Conservation (phyloP, 1,140 invertebrate genomes). For the Tigriopus japonicus region DNA sequence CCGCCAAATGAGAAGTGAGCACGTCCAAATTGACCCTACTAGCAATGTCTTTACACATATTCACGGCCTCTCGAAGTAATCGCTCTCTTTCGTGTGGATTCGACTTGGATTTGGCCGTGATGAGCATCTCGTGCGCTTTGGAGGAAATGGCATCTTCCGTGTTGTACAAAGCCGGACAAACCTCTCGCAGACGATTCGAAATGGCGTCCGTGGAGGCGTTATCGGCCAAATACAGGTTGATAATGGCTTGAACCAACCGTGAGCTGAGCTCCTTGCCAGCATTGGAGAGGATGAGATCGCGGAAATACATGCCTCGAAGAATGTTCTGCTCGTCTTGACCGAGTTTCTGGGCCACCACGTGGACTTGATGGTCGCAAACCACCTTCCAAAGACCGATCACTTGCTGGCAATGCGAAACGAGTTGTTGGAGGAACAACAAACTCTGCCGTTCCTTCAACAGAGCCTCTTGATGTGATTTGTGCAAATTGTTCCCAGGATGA, state of each 20-base stretch:
- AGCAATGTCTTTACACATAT: constrained; percentile 16
- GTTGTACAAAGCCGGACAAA: constrained; percentile 82
- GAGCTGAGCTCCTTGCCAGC: constrained; percentile 54
- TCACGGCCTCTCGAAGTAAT: constrained; percentile 19
- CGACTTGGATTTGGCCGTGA: constrained; percentile 16
- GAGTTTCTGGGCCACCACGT: constrained; percentile 44
- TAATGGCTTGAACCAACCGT: constrained; percentile 47
- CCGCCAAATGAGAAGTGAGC: constrained; percentile 2
- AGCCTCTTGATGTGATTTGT: constrained; percentile 21
- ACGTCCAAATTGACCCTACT: constrained; percentile 12
- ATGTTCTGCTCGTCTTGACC: constrained; percentile 39
- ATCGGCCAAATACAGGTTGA: constrained; percentile 65
- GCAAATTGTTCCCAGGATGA: constrained; percentile 14
- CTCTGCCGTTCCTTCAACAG: constrained; percentile 46
- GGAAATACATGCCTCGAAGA: constrained; percentile 40
- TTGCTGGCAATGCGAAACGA: constrained; percentile 63
- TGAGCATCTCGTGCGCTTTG: constrained; percentile 39
- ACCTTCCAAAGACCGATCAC: constrained; percentile 85
- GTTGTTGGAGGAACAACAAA: constrained; percentile 48
- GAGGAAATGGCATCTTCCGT: constrained; percentile 87
- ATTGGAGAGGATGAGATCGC: constrained; percentile 52
- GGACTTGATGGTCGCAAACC: constrained; percentile 76
- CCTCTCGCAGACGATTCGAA: constrained; percentile 61
- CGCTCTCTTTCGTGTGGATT: constrained; percentile 17
- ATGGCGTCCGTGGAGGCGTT: constrained; percentile 83